phyloP scores from a whole-genome alignment of 30 jellyfish, hydroid and myxozoan genomes.

The Aurelia aurita region DNA sequence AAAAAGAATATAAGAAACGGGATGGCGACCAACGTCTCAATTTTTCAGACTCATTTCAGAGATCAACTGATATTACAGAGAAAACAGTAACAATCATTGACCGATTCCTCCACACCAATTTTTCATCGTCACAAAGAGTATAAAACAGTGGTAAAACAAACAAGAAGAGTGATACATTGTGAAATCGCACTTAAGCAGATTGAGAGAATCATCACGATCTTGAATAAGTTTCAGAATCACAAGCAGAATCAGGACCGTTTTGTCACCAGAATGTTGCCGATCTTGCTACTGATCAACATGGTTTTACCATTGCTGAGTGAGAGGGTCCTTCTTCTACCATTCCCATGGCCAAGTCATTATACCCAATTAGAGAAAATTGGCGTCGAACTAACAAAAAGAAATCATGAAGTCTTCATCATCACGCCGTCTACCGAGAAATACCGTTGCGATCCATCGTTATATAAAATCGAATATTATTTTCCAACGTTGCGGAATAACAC shows the following conservation, averaged over 20 bases:
- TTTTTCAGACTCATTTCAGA: no score
- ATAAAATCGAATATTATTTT: slow-evolving; percentile 1
- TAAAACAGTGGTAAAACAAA: no score
- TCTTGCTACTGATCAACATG: neutral
- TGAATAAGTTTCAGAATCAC: no score
- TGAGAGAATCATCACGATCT: no score
- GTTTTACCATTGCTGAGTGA: slow-evolving; percentile 16
- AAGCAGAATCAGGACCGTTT: no score
- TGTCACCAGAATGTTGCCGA: neutral
- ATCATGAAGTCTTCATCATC: slow-evolving; percentile 58
- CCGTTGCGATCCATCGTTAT: slow-evolving; percentile 3
- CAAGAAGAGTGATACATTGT: no score
- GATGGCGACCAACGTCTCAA: no score
- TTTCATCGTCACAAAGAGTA: no score
- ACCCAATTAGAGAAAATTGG: slow-evolving; percentile 62
- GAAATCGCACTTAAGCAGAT: no score
- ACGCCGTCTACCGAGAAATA: slow-evolving; percentile 59
- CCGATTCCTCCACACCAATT: no score
- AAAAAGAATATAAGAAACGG: slow-evolving; percentile 23
- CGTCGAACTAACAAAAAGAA: slow-evolving; percentile 31
- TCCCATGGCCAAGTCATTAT: slow-evolving; percentile 84
- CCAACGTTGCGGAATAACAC: slow-evolving; percentile 38
- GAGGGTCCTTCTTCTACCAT: slow-evolving; percentile 52
- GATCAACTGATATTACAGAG: no score
- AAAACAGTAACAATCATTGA: no score